Conservation (phyloP, 2,113 vertebrate genomes). For the Syrmaticus mikado region DNA sequence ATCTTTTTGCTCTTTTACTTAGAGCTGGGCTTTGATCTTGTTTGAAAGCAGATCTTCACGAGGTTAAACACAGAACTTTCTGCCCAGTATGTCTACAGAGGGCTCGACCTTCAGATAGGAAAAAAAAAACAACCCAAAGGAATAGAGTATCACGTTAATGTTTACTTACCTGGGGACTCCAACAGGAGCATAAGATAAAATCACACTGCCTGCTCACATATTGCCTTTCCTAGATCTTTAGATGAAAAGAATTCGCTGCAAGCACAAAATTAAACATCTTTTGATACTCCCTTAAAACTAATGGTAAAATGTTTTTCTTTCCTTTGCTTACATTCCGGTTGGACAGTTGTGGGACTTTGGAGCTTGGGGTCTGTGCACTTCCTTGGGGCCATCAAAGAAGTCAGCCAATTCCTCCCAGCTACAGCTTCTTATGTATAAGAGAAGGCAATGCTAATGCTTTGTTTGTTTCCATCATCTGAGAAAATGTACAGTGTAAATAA, state of each 20-base stretch:
- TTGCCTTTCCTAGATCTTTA: background rate
- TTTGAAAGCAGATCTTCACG: background rate
- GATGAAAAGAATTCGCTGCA: background rate
- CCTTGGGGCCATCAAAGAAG: background rate
- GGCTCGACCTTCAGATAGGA: background rate
- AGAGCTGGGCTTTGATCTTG: background rate
- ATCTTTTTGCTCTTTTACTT: background rate
- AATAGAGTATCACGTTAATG: background rate
- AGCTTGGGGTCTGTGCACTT: fast-evolving
- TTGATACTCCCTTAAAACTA: background rate
- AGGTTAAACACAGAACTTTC: background rate
- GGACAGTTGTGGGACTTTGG: background rate
- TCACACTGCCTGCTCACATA: background rate
- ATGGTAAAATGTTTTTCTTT: background rate
- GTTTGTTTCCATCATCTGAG: background rate
- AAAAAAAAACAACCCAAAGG: background rate
- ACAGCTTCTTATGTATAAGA: background rate
- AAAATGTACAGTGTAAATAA: background rate
- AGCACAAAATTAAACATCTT: background rate
- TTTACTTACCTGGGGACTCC: background rate
- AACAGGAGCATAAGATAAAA: background rate
- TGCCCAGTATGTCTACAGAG: background rate
- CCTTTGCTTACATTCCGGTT: background rate
- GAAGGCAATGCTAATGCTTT: background rate
- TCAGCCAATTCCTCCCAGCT: background rate